Conservation (phyloP, 2,113 vertebrate genomes). For the Gnathonemus echidnorhynchus region DNA sequence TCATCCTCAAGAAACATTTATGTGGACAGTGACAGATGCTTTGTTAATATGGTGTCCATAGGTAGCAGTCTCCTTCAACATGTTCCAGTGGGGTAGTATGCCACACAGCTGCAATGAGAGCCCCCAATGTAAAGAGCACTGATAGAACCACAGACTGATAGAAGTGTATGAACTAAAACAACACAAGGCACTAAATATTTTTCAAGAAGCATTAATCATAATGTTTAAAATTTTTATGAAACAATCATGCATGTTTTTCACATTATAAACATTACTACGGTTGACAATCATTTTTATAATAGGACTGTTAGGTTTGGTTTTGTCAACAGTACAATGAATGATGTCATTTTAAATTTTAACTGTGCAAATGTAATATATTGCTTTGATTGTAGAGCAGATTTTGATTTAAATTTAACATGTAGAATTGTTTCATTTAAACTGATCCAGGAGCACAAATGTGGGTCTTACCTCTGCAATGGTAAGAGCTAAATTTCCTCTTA, state of each 20-base stretch:
- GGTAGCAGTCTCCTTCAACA: background rate
- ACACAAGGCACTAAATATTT: background rate
- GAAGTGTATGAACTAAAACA: background rate
- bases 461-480: conserved; percentile 76
- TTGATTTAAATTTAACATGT: background rate
- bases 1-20: background rate
- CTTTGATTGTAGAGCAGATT: background rate
- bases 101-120: background rate
- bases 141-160: background rate
- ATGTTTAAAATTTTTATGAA: background rate
- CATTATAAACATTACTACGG: background rate
- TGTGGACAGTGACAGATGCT: background rate
- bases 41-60: background rate
- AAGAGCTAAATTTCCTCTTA: conserved; percentile 66
- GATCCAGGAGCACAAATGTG: conserved; percentile 42
- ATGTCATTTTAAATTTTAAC: background rate
- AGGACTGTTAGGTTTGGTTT: background rate
- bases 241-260: background rate
- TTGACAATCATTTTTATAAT: background rate
- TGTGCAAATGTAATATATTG: background rate
- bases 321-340: background rate
- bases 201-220: background rate
- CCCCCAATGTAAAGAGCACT: background rate
- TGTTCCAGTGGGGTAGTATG: background rate
- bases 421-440: conserved; percentile 17